These are phyloP conservation scores for Peromyscus nudipes DNA, from an alignment of 2,797 vertebrate species.

Conservation along the genomic window DNA sequence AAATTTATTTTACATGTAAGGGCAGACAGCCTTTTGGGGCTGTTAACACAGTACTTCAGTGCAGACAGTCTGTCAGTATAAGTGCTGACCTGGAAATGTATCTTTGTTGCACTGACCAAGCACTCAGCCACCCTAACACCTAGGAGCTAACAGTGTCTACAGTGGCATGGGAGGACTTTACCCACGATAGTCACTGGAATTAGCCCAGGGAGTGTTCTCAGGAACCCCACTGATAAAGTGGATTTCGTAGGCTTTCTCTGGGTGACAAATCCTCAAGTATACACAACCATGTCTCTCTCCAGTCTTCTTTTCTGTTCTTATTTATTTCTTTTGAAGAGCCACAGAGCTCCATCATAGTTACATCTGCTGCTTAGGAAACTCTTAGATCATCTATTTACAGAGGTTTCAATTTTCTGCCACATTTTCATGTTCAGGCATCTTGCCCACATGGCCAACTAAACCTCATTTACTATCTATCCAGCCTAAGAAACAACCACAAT, in stretches of 20 bases:
- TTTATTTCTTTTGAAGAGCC: conserved; percentile 7
- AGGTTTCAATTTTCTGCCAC: neutral
- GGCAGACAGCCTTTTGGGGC: neutral
- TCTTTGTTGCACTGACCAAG: neutral
- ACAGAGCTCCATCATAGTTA: neutral
- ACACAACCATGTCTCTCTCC: neutral
- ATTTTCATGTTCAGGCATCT: neutral
- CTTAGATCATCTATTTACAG: neutral
- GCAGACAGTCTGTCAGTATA: neutral
- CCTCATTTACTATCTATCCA: neutral
- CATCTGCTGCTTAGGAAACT: neutral
- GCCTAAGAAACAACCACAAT: neutral
- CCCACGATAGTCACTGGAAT: neutral
- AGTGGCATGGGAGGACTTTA: neutral
- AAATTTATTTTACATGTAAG: neutral
- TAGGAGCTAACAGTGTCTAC: neutral
- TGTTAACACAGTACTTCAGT: neutral
- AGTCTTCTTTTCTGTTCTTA: neutral
- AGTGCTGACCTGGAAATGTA: neutral
- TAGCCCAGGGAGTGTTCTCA: neutral
- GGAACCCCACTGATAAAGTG: neutral
- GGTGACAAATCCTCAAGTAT: neutral
- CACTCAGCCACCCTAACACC: neutral
- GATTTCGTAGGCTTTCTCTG: neutral
- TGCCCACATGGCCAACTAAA: neutral